Base-by-base conservation (phyloP, 2,113 vertebrate genomes). In the Rhinoderma darwinii region DNA sequence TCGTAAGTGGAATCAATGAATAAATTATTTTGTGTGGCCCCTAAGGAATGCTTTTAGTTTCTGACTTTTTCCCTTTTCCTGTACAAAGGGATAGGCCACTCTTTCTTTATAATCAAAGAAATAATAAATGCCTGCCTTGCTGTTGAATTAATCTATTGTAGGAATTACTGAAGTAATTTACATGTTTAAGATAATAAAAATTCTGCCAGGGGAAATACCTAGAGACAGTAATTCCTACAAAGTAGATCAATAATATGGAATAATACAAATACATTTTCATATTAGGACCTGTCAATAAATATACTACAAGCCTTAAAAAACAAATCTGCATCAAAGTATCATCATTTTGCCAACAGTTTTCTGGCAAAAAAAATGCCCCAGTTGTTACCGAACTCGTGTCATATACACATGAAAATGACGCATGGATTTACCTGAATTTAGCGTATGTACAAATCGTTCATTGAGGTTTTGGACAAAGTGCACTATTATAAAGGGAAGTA, bases 21-120 rank as follows among this genome's bases (percentile, higher is more conserved):
- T 39, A 87, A 43, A 84, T 0, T 18, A 41, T 90, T 88, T 22
- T 63, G 32, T 32, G 66, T 17, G 5, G 18, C 39, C 22, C n/a
- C 3, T 20, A 83, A 72, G 61, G 73, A 35, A 81, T 85, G 39
- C 63, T 81, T 86, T 41, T 59, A 88, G 56, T 3, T 61, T 84
- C 8, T n/a, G 72, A 37, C 88, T 82, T 3, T 59, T 84, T 44
- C 22, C 27, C 27, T 32, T 59, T 59, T 17, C 47, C 10, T 37
- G 66, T 54, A 41, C 76, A 56, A 41, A 56, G 83, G 86, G 73
- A 88, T 68, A 72, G 7, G 20, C 20, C 86, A 75, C 50, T 87
- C 61, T 87, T 91, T 61, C 88, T 89, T 66, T 87, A 9, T 89
- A 90, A 90, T 90, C 68, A 89, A 25, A 17, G 22, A 84, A 88